Evolutionary conservation across 1,140 invertebrate genomes (phyloP), one percentile per base, ranked within the genome.

Genomic region (Archegozetes longisetosus): DNA sequence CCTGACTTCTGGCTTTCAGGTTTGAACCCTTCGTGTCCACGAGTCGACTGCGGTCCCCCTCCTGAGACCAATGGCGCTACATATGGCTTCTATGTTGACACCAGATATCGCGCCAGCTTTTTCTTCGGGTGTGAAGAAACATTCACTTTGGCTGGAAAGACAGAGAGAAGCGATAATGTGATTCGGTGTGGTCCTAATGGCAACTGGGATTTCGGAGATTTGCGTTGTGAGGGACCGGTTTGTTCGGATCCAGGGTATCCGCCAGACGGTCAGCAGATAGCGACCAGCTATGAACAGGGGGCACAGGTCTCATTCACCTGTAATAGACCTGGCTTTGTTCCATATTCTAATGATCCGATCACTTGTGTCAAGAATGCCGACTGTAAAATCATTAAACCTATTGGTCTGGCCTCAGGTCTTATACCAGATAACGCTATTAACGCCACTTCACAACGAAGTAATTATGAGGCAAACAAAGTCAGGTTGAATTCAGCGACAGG

Each of bases 61-160:
- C 79, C 84, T 67, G 82, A 85, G 48, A 90, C 88, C 27, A 82
- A 88, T n/a, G 91, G 92, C 47, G 88, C 90, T 14, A 86, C 87
- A 70, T 92, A 94, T 66, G 88, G 89, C 71, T 88, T 84, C 65
- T 65, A 68, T 58, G 71, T 82, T 14, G 88, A 93, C 67, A 93
- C 89, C 0, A 84, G 83, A 70, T 92, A 84, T 67, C 85, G 90
- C 71, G 88, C 88, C 26, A 90, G 83, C 1, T 96, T 95, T 74
- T 90, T 88, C 77, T 96, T 98, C 70, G 88, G 88, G 32, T 97
- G 93, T 70, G 88, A 95, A 75, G 87, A 93, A 68, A 94, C 91
- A 0, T 95, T 95, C 70, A 90, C 88, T 68, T 72, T 95, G 24
- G 89, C 88, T 26, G 91, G 92, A 2, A 88, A 93, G 76, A 91